A percentile compares a stretch with the other conserved stretches of the same genome.
These are phyloP conservation scores for Pterobdella sp. DNA, from an alignment of 2,888 invertebrate species.

Conservation along the genomic window DNA sequence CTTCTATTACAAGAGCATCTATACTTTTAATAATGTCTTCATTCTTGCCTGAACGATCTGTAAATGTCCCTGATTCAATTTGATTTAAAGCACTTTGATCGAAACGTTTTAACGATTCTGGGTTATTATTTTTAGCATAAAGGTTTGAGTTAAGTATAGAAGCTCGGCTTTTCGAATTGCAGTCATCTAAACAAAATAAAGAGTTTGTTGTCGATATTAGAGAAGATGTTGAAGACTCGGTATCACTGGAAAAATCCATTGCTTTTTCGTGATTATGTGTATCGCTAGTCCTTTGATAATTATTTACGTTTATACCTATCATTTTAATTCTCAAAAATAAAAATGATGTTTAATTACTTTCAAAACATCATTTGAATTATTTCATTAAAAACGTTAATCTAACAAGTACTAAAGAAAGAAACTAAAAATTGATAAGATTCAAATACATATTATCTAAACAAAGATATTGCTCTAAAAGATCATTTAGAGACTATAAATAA, in stretches of 20 bases:
- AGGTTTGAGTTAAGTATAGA: not conserved
- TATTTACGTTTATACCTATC: not conserved
- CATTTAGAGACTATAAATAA: not conserved
- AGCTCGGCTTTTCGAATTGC: not conserved
- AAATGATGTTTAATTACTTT: too few relatives aligned
- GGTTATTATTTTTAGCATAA: too few relatives aligned
- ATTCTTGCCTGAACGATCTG: not conserved
- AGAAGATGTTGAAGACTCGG: not conserved
- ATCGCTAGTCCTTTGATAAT: constrained; percentile 5
- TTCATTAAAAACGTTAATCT: too few relatives aligned
- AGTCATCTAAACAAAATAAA: not conserved
- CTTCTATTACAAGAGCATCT: not conserved
- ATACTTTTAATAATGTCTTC: not conserved
- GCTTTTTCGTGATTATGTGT: too few relatives aligned
- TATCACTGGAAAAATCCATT: not conserved
- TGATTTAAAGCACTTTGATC: not conserved
- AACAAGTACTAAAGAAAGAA: too few relatives aligned
- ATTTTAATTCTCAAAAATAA: not conserved
- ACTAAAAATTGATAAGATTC: constrained; percentile 6
- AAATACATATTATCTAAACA: constrained; percentile 1
- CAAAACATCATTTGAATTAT: too few relatives aligned
- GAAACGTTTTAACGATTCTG: not conserved
- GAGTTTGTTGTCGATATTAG: not conserved
- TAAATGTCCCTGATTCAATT: not conserved
- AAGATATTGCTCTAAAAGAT: not conserved